Percentiles rank a stretch among this genome's conserved stretches.
phyloP scores from a whole-genome alignment of 2,888 invertebrate species.

The Apamea anceps region DNA sequence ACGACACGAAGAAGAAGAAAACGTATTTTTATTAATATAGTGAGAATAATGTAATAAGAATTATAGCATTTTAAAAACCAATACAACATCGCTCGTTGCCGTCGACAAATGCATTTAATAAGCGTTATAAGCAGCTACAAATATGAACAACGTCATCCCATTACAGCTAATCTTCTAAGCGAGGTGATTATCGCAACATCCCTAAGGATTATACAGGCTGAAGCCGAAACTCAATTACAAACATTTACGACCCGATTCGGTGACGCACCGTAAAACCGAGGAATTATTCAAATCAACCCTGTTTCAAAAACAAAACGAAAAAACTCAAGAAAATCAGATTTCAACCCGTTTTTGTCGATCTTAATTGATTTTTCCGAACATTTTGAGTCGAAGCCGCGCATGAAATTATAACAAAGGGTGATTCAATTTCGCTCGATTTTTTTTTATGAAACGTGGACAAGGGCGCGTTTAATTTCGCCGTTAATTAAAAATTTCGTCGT shows the following conservation, averaged over 20 bases:
- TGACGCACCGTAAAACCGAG: conserved; percentile 19
- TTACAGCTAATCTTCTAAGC: conserved; percentile 45
- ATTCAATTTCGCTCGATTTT: conserved; percentile 66
- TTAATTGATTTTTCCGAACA: conserved; percentile 60
- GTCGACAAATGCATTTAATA: background rate
- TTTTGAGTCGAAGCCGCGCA: conserved; percentile 41
- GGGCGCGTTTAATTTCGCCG: conserved; percentile 70
- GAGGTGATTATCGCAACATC: conserved; percentile 44
- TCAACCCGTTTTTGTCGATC: conserved; percentile 49
- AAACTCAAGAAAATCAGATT: conserved; percentile 48
- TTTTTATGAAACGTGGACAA: conserved; percentile 66
- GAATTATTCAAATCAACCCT: conserved; percentile 43
- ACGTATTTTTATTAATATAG: background rate
- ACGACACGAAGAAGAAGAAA: background rate
- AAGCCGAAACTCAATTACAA: conserved; percentile 33
- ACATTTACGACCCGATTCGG: conserved; percentile 25
- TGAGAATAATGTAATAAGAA: background rate
- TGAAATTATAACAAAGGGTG: conserved; percentile 63
- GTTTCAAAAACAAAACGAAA: conserved; percentile 23
- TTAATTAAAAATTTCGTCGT: conserved; percentile 80
- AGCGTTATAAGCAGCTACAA: conserved; percentile 29
- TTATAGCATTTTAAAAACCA: background rate
- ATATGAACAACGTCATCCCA: conserved; percentile 27
- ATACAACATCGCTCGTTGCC: no score
- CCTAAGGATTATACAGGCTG: conserved; percentile 44